Evolutionary conservation across 2,888 invertebrate genomes (phyloP).

Genomic region (Euzophera pinguis): DNA sequence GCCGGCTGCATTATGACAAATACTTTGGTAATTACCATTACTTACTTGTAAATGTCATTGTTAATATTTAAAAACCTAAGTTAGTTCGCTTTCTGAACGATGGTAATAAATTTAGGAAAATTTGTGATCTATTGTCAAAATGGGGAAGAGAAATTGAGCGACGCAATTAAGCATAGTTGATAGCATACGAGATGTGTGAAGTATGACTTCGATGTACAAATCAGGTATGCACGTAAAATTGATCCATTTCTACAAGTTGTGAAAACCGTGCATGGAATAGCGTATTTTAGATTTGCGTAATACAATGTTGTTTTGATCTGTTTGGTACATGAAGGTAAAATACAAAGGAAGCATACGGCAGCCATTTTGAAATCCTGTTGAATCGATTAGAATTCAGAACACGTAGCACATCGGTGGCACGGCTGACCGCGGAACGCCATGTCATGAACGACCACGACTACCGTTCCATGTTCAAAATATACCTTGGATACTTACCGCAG

Average conservation of each 20-base stretch:
- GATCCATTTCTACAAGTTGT: background rate
- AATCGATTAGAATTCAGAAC: conserved; percentile 61
- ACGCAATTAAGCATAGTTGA: no score
- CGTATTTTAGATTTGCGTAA: conserved; percentile 8
- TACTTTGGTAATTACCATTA: conserved; percentile 1
- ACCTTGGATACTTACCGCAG: background rate
- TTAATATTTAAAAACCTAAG: background rate
- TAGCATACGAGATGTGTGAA: background rate
- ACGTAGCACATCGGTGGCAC: conserved; percentile 43
- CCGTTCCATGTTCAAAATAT: conserved; percentile 29
- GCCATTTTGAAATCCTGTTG: conserved; percentile 65
- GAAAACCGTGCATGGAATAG: background rate
- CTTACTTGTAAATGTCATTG: background rate
- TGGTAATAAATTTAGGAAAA: no score
- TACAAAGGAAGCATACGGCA: conserved; percentile 32
- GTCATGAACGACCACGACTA: background rate
- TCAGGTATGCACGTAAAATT: conserved; percentile 1
- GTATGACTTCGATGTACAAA: background rate
- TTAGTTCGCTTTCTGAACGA: no score
- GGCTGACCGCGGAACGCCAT: conserved; percentile 31
- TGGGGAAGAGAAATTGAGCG: no score
- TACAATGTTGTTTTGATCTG: background rate
- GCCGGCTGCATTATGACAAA: conserved; percentile 9
- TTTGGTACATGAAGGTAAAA: conserved; percentile 19
- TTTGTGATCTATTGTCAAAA: no score